Conservation (phyloP, 1,140 invertebrate genomes). For the Scaptomyza montana region DNA sequence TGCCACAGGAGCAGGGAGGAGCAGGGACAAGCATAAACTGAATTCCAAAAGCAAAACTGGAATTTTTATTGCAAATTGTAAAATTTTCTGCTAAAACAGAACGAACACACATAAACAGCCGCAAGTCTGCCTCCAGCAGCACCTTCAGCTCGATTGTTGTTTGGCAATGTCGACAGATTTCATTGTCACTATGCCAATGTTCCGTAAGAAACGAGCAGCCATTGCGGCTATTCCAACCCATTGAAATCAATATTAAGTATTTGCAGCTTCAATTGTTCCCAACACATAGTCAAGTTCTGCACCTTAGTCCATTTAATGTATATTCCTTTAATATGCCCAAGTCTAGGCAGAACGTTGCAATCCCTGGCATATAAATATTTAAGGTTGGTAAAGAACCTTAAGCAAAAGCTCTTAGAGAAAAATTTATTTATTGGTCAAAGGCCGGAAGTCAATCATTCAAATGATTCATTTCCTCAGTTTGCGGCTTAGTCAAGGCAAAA, state of each 20-base stretch:
- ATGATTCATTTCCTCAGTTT: slow-evolving; percentile 77
- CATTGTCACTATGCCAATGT: slow-evolving; percentile 65
- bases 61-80: slow-evolving; percentile 83
- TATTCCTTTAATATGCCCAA: background rate
- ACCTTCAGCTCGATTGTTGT: slow-evolving; percentile 27
- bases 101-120: slow-evolving; percentile 13
- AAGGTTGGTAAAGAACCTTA: slow-evolving; percentile 56
- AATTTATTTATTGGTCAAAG: slow-evolving; percentile 21
- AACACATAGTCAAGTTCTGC: background rate
- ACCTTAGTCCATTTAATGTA: slow-evolving; percentile 11
- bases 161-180: slow-evolving; percentile 57
- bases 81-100: slow-evolving; percentile 74
- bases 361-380: slow-evolving; percentile 44
- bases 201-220: slow-evolving; percentile 36
- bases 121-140: slow-evolving; percentile 4
- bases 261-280: slow-evolving; percentile 24
- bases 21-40: slow-evolving; percentile 43
- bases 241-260: slow-evolving; percentile 49
- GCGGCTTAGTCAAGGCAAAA: slow-evolving; percentile 34
- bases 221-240: slow-evolving; percentile 31
- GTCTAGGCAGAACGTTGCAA: too few species aligned
- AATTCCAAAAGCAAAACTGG: slow-evolving; percentile 79
- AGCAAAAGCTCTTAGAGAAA: slow-evolving; percentile 16
- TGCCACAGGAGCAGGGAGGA: background rate
- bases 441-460: slow-evolving; percentile 78